Evolutionary conservation across 2,113 vertebrate genomes (phyloP), one percentile per base, ranked within the genome.

Genomic region (Lates calcarifer): DNA sequence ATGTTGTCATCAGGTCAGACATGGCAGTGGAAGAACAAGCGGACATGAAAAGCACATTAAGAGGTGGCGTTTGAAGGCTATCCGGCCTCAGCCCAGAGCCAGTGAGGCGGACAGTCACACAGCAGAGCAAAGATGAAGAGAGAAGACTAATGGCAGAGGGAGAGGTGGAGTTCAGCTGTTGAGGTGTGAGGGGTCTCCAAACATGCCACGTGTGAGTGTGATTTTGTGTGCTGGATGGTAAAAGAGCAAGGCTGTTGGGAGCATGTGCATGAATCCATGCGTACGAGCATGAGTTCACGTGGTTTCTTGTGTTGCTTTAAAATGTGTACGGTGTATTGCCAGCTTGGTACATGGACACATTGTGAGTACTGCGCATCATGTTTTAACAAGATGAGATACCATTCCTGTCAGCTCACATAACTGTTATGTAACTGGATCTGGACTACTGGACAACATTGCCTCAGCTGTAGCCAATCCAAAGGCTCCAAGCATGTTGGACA

Each of bases 11-110:
- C n/a, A 47, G 63, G 24, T 45, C 29, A 45, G 56, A 81, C 45
- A n/a, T 53, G 55, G 20, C 35, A 26, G 45, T 68, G 13, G 43
- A 58, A 58, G 57, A 18, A 53, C 29, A 14, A 5, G 70, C 13
- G 3, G 61, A 88, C 90, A 91, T 65, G 85, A 74, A 82, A 91
- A 90, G 63, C 68, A 78, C 90, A 90, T 90, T 90, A 92, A 28
- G 73, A 74, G 37, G 39, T 0, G 18, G 57, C 28, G 18, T 51
- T 63, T 14, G 15, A 18, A 35, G 63, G 53, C 37, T 37, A n/a
- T 37, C 53, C 41, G 10, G 57, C 74, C n/a, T 70, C 74, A 63
- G 75, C 45, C 45, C 57, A 13, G 39, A 77, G 14, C 33, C 74
- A 83, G 53, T 6, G 49, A 86, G 66, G 76, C 71, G 51, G 26